phyloP scores from a whole-genome alignment of 2,888 invertebrate genomes.

The Chironomus tentans region DNA sequence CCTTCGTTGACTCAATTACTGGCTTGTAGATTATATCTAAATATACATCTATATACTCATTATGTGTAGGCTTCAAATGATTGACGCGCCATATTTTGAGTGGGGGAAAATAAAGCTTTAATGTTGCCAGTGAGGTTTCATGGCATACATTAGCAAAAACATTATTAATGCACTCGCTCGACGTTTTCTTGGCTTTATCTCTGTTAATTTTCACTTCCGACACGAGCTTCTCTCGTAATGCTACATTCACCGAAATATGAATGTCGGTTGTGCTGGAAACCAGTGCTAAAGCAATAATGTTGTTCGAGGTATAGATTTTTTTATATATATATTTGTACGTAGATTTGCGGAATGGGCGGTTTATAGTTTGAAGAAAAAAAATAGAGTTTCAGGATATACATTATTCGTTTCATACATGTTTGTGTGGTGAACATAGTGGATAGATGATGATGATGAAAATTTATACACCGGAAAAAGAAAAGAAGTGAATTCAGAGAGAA shows the following conservation, averaged over 20 bases:
- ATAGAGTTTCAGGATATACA: not conserved
- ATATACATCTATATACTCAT: slow-evolving; percentile 31
- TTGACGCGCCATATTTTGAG: slow-evolving; percentile 54
- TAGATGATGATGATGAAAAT: not conserved
- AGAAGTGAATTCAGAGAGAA: not conserved
- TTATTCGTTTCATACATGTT: not conserved
- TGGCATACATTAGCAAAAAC: slow-evolving; percentile 66
- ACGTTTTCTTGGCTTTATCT: slow-evolving; percentile 64
- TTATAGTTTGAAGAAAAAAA: not conserved
- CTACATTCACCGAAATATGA: slow-evolving; percentile 69
- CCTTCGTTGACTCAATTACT: slow-evolving; percentile 65
- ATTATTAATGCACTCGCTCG: slow-evolving; percentile 55
- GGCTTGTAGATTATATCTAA: slow-evolving; percentile 65
- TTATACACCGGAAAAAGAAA: not conserved
- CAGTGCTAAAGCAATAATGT: slow-evolving; percentile 30
- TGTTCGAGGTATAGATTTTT: not conserved
- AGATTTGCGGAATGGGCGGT: not conserved
- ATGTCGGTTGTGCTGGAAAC: slow-evolving; percentile 53
- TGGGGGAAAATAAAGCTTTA: slow-evolving; percentile 72
- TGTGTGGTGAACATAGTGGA: not conserved
- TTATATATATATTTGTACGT: not conserved
- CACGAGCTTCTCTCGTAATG: slow-evolving; percentile 69
- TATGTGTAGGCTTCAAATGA: slow-evolving; percentile 30
- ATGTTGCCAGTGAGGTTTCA: slow-evolving; percentile 66
- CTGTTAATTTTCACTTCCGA: slow-evolving; percentile 70